Conservation (phyloP, 2,113 vertebrate genomes). For the Lophura nycthemera region DNA sequence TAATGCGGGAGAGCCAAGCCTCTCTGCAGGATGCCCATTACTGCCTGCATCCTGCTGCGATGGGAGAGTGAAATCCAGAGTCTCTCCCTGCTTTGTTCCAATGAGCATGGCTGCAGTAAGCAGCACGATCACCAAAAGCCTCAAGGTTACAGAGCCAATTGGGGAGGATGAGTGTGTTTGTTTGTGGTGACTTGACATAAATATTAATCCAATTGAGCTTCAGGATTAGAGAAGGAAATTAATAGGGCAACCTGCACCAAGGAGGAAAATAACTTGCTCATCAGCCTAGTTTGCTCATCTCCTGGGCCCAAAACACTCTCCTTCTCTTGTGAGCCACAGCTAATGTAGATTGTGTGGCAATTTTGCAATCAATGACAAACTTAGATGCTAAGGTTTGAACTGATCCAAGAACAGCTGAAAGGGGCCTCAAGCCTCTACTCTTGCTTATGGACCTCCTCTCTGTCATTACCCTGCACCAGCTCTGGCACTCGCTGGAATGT, state of each 20-base stretch:
- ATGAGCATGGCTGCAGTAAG: neutral
- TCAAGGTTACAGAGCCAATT: slow-evolving; percentile 38
- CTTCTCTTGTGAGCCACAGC: neutral
- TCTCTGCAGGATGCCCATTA: neutral
- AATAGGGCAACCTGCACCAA: neutral
- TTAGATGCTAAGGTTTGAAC: neutral
- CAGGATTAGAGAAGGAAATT: slow-evolving; percentile 10
- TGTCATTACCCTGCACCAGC: neutral
- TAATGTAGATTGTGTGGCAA: neutral
- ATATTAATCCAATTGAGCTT: slow-evolving; percentile 24
- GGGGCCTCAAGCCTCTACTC: neutral
- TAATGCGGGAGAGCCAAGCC: neutral
- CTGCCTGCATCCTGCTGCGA: neutral
- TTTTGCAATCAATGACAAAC: neutral
- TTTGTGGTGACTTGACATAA: slow-evolving; percentile 22
- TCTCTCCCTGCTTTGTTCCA: neutral
- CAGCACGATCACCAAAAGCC: neutral
- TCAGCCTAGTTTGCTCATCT: neutral
- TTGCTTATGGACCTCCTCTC: neutral
- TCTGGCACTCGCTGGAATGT: neutral
- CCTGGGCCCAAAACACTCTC: neutral
- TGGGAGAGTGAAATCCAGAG: neutral
- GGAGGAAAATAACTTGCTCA: neutral
- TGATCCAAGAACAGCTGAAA: neutral
- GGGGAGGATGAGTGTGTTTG: neutral